Conservation (phyloP, 1,140 invertebrate genomes). For the Temnothorax longispinosus region DNA sequence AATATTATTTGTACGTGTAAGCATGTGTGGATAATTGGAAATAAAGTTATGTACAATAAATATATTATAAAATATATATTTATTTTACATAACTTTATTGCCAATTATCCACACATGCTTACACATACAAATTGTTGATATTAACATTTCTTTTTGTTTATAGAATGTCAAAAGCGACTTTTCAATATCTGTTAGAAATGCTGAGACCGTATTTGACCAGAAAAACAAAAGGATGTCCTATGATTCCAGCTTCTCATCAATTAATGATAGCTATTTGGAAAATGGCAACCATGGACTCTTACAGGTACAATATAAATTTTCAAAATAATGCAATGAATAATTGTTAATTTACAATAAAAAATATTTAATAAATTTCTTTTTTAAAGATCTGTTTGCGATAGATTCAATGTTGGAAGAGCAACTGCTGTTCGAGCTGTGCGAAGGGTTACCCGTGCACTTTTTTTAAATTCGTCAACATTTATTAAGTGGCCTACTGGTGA, state of each 20-base stretch:
- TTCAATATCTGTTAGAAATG: background rate
- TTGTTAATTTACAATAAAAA: background rate
- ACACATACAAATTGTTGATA: background rate
- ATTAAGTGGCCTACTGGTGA: background rate
- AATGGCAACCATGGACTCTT: background rate
- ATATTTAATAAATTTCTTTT: background rate
- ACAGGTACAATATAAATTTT: background rate
- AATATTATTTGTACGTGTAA: no score
- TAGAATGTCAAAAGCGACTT: background rate
- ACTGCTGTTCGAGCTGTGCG: background rate
- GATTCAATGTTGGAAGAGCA: background rate
- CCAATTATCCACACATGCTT: background rate
- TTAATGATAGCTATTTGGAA: constrained; percentile 1
- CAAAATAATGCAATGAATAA: background rate
- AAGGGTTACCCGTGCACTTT: background rate
- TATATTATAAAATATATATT: no score
- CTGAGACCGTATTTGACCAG: background rate
- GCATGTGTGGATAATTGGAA: no score
- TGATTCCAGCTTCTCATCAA: background rate
- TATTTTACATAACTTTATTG: no score
- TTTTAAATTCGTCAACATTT: background rate
- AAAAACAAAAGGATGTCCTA: background rate
- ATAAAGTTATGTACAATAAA: no score
- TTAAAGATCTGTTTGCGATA: constrained; percentile 3
- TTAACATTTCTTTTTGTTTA: background rate